Percentiles rank a stretch among this genome's conserved stretches.
Conservation (phyloP, 2,113 vertebrate species). For the Nesogale talazaci region DNA sequence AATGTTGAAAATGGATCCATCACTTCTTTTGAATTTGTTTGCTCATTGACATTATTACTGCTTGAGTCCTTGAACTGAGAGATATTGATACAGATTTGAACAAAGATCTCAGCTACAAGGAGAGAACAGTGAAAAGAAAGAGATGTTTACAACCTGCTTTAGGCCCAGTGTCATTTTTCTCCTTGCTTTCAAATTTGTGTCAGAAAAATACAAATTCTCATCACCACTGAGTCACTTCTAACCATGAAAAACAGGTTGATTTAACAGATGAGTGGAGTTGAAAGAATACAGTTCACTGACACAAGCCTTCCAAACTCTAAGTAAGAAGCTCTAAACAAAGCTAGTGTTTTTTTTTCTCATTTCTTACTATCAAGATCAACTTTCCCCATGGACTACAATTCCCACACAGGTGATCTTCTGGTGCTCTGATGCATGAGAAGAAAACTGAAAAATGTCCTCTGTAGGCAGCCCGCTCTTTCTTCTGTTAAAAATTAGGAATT, state of each 20-base stretch:
- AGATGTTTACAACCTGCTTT: background rate
- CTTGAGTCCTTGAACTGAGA: background rate
- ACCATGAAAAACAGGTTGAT: background rate
- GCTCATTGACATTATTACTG: slow-evolving; percentile 5
- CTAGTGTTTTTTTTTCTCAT: background rate
- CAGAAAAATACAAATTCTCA: slow-evolving; percentile 18
- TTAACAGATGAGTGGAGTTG: background rate
- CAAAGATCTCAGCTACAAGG: background rate
- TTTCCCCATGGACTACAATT: background rate
- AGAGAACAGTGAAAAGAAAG: background rate
- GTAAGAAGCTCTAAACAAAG: background rate
- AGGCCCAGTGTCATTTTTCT: background rate
- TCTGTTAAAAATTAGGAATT: background rate
- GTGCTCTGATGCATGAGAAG: background rate
- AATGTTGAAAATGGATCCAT: background rate
- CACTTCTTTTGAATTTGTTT: slow-evolving; percentile 2
- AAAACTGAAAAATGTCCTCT: background rate
- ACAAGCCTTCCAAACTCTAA: background rate
- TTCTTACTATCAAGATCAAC: background rate
- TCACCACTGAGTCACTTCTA: background rate
- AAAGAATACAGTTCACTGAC: background rate
- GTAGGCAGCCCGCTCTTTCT: background rate
- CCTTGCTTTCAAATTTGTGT: slow-evolving; percentile 18
- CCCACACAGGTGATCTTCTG: background rate
- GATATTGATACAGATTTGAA: background rate